Percentiles rank a stretch among this genome's conserved stretches.
These are phyloP conservation scores for Rhopalosiphum nymphaeae DNA, from an alignment of 2,888 invertebrate species.

Conservation along the genomic window DNA sequence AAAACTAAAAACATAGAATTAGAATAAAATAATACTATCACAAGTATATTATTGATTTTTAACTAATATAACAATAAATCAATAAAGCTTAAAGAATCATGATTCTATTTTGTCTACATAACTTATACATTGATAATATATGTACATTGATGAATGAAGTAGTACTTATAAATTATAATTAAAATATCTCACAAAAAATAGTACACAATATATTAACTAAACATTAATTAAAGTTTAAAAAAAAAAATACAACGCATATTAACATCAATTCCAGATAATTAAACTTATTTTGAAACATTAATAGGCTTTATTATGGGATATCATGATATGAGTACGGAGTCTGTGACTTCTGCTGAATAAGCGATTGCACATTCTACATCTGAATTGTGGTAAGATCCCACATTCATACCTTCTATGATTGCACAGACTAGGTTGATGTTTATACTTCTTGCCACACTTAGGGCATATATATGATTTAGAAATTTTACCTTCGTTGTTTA, in stretches of 20 bases:
- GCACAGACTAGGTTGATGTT: conserved; percentile 69
- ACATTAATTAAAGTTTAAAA: background rate
- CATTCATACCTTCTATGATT: conserved; percentile 69
- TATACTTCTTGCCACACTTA: conserved; percentile 68
- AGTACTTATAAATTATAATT: background rate
- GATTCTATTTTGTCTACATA: background rate
- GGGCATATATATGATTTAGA: conserved; percentile 66
- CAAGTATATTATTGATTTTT: background rate
- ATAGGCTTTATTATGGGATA: conserved; percentile 44
- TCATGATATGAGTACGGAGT: conserved; percentile 66
- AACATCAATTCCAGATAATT: background rate
- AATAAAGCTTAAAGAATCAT: background rate
- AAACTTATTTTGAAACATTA: background rate
- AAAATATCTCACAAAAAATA: background rate
- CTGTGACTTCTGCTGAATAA: conserved; percentile 67
- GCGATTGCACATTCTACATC: conserved; percentile 69
- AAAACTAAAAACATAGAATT: background rate
- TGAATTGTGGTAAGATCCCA: conserved; percentile 70
- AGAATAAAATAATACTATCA: background rate
- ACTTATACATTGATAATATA: background rate
- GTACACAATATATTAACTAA: background rate
- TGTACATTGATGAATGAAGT: background rate
- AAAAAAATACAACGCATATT: background rate
- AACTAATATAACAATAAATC: background rate
- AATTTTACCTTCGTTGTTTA: conserved; percentile 45